Base-by-base conservation (phyloP, 2,113 vertebrate species). In the Tychaedon coryphoeus region DNA sequence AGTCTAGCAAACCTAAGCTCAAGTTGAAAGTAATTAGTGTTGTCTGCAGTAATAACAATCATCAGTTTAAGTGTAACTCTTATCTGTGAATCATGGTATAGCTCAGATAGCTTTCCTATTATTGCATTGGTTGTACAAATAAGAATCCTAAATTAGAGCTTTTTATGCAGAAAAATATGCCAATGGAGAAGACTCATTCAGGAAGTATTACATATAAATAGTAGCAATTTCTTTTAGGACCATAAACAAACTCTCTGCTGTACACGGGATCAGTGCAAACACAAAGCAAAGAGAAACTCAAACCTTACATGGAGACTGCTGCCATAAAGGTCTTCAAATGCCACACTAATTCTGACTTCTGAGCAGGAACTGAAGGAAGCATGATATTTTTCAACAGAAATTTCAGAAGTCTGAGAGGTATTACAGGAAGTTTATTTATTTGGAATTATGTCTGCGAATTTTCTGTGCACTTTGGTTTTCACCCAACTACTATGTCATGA, bases 251-350 rank as follows among this genome's bases (percentile, higher is more conserved):
- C 17, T 56, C 18, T 57, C 42, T 64, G 26, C 20, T 62, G 34
- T 51, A 57, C 6, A 14, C 0, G 0, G 3, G 24, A 33, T 38
- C 2, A 6, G 56, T 28, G 22, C 9, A 88, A 86, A 58, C 58
- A 92, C 8, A 62, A 45, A 43, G 11, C 50, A n/a, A 51, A 58
- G 18, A 43, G 6, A 33, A 65, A 93, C 16, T 33, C 14, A 85
- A 70, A 66, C 9, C 10, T 86, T 83, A 42, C 9, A 25, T 19
- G 22, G 40, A 90, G 6, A n/a, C 3, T 34, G 19, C 20, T 92
- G 24, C 38, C 45, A 33, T 25, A 51, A 65, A 82, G 6, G 4
- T 47, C 24, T 43, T 73, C 47, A 76, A 86, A 80, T 50, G 8
- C 5, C 26, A 66, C 18, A 42, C 18, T 54, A 23, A 73, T 70